Evolutionary conservation across 2,888 invertebrate species (phyloP).

Genomic region (Pheosia tremula): DNA sequence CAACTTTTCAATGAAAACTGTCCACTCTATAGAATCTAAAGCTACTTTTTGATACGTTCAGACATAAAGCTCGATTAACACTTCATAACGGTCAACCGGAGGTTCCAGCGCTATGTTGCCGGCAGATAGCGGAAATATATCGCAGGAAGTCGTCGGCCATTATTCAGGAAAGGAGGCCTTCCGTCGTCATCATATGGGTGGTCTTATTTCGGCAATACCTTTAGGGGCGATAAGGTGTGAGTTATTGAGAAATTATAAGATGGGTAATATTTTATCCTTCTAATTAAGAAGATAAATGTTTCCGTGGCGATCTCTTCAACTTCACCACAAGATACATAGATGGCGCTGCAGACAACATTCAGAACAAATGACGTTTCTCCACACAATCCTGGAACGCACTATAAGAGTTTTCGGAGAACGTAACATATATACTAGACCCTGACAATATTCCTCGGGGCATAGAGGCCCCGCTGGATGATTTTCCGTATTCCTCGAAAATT

Average conservation of each 20-base stretch:
- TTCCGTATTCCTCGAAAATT: too few species aligned
- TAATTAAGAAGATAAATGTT: constrained; percentile 10
- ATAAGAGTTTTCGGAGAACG: too few species aligned
- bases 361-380: too few species aligned
- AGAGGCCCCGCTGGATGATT: too few species aligned
- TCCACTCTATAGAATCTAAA: constrained; percentile 46
- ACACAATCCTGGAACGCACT: too few species aligned
- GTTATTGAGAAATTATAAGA: constrained; percentile 30
- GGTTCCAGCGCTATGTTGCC: constrained; percentile 74
- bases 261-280: constrained; percentile 16
- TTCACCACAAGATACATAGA: too few species aligned
- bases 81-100: constrained; percentile 81
- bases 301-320: neutral
- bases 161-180: constrained; percentile 78
- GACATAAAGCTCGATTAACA: constrained; percentile 82
- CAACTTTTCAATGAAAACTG: constrained; percentile 50
- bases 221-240: constrained; percentile 33
- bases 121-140: constrained; percentile 83
- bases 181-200: constrained; percentile 75
- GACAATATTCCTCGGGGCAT: too few species aligned
- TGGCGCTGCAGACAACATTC: too few species aligned
- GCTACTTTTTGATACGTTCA: constrained; percentile 77
- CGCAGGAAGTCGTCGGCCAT: constrained; percentile 78
- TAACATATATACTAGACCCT: too few species aligned
- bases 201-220: constrained; percentile 57